These are phyloP conservation scores for Athalia rosae DNA, from an alignment of 2,888 invertebrate species.

Conservation along the genomic window DNA sequence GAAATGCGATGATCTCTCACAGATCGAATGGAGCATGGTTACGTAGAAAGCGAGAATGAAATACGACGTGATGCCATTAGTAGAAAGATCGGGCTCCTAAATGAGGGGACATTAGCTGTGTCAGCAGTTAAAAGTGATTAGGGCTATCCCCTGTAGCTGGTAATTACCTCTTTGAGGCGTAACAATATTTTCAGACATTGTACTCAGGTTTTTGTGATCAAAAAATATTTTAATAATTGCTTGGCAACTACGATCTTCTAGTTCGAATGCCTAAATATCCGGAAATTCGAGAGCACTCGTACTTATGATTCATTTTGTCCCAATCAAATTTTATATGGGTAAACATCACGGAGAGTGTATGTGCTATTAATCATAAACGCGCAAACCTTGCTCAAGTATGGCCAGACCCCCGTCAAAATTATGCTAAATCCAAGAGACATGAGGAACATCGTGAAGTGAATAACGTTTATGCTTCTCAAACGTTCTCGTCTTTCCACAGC, in stretches of 20 bases:
- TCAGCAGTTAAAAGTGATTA: neutral
- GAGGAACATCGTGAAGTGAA: conserved; percentile 93
- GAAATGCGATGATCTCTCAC: neutral
- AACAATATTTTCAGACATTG: neutral
- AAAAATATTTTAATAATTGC: too few relatives aligned
- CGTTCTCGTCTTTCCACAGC: conserved; percentile 80
- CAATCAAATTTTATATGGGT: too few relatives aligned
- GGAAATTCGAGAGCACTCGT: too few relatives aligned
- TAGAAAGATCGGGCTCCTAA: neutral
- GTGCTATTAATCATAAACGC: too few relatives aligned
- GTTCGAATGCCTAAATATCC: too few relatives aligned
- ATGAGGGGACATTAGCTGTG: neutral
- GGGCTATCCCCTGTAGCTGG: neutral
- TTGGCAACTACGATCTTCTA: too few relatives aligned
- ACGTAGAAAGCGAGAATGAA: neutral
- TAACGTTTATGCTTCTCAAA: conserved; percentile 86
- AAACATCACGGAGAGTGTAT: neutral
- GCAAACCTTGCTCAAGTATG: conserved; percentile 87
- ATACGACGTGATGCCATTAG: too few relatives aligned
- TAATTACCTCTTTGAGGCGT: too few relatives aligned
- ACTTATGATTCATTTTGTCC: too few relatives aligned
- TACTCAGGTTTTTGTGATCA: too few relatives aligned
- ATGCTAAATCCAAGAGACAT: conserved; percentile 93
- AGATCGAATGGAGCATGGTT: neutral
- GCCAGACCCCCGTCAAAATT: conserved; percentile 91